Base-by-base conservation (phyloP, 2,888 invertebrate species). In the Amphimallon solstitiale region DNA sequence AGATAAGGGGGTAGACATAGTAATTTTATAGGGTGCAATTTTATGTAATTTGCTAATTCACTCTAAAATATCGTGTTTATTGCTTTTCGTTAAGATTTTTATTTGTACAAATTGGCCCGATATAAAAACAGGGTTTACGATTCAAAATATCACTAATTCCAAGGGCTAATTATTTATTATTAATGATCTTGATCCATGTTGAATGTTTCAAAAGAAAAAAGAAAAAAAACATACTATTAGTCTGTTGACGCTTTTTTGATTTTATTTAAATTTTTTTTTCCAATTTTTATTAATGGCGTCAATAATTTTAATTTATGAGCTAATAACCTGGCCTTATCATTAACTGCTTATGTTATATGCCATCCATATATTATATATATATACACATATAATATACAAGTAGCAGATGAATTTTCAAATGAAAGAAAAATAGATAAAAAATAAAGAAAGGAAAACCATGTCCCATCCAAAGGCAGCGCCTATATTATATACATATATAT, bases 291-390 rank as follows among this genome's bases (percentile, higher is more conserved):
- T 3, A 29, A 29, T 21, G 7, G 56, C 56, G 38, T 56, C 45
- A 37, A 64, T 56, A 63, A 43, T 63, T 62, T 59, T 67, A 40
- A 63, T 63, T 72, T 71, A n/a, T 68, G 67, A 71, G 70, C 73
- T 64, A 67, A 37, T 59, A 54, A 75, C 71, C 73, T 73, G 74
- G 73, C 73, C 74, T 72, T 72, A 71, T 70, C 73, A 76, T 72
- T 77, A 77, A 79, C 72, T 79, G 79, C 80, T 80, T 80, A 80
- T 80, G 78, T 81, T 82, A 77, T 77, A 81, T 80, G 82, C 81
- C 79, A 81, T 82, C 82, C 82, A 81, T 77, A 63, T 70, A 69
- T 68, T n/a, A 66, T 63, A 54, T 68, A 68, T 61, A 63, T 66
- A 61, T 54, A 66, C 35, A 49, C 63, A 66, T 68, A 68, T 56